Percentiles rank a stretch among this genome's conserved stretches.
Conservation (phyloP, 2,888 invertebrate species). For the Cheilosia vulpina region DNA sequence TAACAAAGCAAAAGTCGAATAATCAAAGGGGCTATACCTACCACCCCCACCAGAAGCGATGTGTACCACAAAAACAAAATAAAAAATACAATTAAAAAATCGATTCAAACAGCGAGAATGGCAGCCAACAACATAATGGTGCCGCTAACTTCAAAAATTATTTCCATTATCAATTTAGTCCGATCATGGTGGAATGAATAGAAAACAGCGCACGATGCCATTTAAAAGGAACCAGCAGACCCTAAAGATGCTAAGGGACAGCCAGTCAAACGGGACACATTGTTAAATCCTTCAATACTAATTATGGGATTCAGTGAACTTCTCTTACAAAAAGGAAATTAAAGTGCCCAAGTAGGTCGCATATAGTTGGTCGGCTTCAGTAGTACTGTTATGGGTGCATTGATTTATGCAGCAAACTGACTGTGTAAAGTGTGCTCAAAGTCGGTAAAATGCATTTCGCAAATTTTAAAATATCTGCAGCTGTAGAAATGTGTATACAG, state of each 20-base stretch:
- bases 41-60: too few species aligned
- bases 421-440: too few species aligned
- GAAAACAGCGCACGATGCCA: neutral
- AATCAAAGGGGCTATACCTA: neutral
- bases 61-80: too few species aligned
- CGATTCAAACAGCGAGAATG: neutral
- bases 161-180: conserved; percentile 29
- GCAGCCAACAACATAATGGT: conserved; percentile 1
- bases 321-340: neutral
- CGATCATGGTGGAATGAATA: conserved; percentile 9
- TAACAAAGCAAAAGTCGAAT: conserved; percentile 9
- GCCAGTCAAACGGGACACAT: conserved; percentile 17
- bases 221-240: conserved; percentile 10
- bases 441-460: too few species aligned
- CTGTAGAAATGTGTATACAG: too few species aligned
- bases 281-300: conserved; percentile 25
- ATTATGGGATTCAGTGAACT: conserved; percentile 18
- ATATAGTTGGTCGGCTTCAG: too few species aligned
- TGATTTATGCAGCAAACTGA: too few species aligned
- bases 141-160: conserved; percentile 20
- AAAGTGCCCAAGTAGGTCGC: too few species aligned
- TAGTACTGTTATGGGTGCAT: too few species aligned
- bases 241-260: conserved; percentile 2
- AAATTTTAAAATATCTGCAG: too few species aligned
- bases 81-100: neutral